Conservation (phyloP, 2,797 vertebrate genomes). For the Carcharodon carcharias region DNA sequence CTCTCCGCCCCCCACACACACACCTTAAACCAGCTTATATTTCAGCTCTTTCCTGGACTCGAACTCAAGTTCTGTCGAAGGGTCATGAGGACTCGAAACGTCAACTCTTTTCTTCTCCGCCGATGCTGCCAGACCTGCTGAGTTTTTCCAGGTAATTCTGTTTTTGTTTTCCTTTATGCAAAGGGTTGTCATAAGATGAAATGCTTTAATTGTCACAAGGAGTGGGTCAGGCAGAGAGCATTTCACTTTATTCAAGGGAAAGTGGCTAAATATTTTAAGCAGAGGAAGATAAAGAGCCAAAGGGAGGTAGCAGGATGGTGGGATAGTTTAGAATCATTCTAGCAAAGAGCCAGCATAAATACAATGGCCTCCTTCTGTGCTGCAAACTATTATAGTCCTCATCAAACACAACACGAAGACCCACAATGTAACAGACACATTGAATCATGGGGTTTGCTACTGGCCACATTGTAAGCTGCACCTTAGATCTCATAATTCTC, state of each 20-base stretch:
- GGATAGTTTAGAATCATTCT: background rate
- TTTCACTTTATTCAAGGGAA: background rate
- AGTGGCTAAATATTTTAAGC: background rate
- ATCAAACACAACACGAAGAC: background rate
- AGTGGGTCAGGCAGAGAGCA: too few relatives aligned
- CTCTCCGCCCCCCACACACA: too few relatives aligned
- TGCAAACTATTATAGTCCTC: background rate
- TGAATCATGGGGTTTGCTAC: background rate
- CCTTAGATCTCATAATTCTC: background rate
- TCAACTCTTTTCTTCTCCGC: too few relatives aligned
- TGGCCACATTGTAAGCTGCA: background rate
- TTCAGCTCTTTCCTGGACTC: too few relatives aligned
- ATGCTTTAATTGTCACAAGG: too few relatives aligned
- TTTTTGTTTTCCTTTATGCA: background rate
- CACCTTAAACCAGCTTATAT: too few relatives aligned
- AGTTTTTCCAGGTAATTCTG: too few relatives aligned
- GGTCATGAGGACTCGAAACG: too few relatives aligned
- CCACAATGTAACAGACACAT: background rate
- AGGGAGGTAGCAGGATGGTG: background rate
- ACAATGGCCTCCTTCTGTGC: background rate
- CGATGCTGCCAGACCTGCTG: too few relatives aligned
- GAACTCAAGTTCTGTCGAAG: too few relatives aligned
- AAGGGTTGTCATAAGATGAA: background rate
- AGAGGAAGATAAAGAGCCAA: background rate
- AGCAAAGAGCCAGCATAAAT: background rate